Percentiles rank a stretch among this genome's conserved stretches.
These are phyloP conservation scores for Xenopus borealis DNA, from an alignment of 2,113 vertebrate species.

Conservation along the genomic window DNA sequence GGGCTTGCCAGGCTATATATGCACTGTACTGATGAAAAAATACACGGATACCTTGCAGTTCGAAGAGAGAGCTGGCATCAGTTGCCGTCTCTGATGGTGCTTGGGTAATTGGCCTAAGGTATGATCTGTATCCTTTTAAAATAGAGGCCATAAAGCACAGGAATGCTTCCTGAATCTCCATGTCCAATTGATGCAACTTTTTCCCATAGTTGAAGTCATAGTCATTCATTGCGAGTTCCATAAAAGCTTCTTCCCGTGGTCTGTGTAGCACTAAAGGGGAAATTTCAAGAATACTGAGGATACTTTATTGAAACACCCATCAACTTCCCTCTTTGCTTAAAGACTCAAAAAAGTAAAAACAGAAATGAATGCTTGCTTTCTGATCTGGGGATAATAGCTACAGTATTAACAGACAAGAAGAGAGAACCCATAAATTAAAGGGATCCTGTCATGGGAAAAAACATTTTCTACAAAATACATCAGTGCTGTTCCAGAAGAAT, in stretches of 20 bases:
- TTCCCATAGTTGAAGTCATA: slow-evolving; percentile 84
- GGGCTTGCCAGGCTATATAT: too few species aligned
- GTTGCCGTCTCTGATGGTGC: slow-evolving; percentile 97
- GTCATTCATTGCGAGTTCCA: slow-evolving; percentile 84
- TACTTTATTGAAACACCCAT: too few species aligned
- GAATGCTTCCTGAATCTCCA: slow-evolving; percentile 97
- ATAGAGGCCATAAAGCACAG: slow-evolving; percentile 96
- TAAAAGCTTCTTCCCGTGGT: slow-evolving; percentile 84
- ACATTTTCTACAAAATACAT: too few species aligned
- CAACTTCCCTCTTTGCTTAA: too few species aligned
- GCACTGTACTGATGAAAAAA: too few species aligned
- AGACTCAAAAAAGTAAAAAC: too few species aligned
- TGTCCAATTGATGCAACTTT: slow-evolving; percentile 84
- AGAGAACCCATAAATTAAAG: too few species aligned
- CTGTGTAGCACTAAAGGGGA: slow-evolving; percentile 80
- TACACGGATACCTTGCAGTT: slow-evolving; percentile 79
- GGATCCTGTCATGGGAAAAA: too few species aligned
- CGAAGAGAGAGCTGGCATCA: slow-evolving; percentile 92
- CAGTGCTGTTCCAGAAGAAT: too few species aligned
- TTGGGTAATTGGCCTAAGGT: slow-evolving; percentile 91
- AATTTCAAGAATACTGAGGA: neutral
- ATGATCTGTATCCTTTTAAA: slow-evolving; percentile 92
- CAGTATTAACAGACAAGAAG: too few species aligned
- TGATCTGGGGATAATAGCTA: too few species aligned
- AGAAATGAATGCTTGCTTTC: slow-evolving; percentile 14